Percentiles rank a stretch among this genome's conserved stretches.
Conservation (phyloP, 2,797 vertebrate species). For the Gymnothorax javanicus region DNA sequence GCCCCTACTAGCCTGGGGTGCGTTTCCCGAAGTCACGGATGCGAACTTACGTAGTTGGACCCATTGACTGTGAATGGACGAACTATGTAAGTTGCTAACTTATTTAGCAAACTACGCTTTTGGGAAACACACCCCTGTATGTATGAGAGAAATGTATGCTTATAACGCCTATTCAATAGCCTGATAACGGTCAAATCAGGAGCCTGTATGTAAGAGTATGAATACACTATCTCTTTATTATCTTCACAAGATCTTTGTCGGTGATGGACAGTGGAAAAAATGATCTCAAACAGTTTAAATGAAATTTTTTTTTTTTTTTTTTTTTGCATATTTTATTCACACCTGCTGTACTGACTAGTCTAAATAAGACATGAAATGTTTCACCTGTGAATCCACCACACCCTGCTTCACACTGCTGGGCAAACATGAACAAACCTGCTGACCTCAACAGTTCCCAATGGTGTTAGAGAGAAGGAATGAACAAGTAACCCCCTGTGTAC, state of each 20-base stretch:
- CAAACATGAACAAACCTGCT: neutral
- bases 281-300: neutral
- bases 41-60: too few species aligned
- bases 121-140: too few species aligned
- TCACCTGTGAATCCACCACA: neutral
- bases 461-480: neutral
- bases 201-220: neutral
- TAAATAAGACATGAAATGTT: neutral
- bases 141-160: neutral
- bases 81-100: too few species aligned
- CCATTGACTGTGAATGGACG: too few species aligned
- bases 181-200: neutral
- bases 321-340: neutral
- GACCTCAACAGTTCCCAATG: neutral
- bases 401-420: neutral
- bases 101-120: too few species aligned
- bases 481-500: neutral
- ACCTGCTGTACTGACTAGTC: conserved; percentile 1
- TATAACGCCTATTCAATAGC: neutral
- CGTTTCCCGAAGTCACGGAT: too few species aligned
- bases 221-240: neutral
- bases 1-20: too few species aligned
- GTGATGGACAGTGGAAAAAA: neutral
- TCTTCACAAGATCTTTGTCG: neutral
- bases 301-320: neutral